phyloP scores from a whole-genome alignment of 2,113 vertebrate genomes.

The Ctenodactylus gundi region DNA sequence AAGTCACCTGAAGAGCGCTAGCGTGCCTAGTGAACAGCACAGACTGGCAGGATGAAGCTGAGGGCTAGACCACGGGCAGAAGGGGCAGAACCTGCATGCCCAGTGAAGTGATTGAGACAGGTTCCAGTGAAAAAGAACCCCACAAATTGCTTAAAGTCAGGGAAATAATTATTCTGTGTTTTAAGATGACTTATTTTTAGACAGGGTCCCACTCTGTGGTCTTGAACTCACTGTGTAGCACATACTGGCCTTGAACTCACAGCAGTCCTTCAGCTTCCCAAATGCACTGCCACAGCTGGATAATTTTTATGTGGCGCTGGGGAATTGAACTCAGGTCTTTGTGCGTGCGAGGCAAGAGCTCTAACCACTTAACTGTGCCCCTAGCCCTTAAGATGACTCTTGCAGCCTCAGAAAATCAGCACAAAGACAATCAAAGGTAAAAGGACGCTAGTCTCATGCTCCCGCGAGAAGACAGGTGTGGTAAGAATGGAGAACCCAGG shows the following conservation, averaged over 20 bases:
- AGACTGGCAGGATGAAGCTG: accelerated
- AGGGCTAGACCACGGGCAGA: accelerated
- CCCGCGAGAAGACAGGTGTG: background rate
- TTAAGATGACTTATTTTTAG: background rate
- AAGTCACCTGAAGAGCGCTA: background rate
- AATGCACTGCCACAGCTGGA: too few species aligned
- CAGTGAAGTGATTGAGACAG: background rate
- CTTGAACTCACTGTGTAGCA: too few species aligned
- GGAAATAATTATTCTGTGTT: background rate
- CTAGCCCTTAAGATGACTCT: too few species aligned
- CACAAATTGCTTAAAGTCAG: background rate
- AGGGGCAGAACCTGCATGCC: background rate
- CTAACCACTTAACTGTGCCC: too few species aligned
- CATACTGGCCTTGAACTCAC: too few species aligned
- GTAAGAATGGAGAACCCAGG: background rate
- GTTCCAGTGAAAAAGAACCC: background rate
- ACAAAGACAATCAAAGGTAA: too few species aligned
- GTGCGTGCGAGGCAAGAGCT: too few species aligned
- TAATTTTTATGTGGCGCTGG: too few species aligned
- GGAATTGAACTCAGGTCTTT: too few species aligned
- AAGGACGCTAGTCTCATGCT: background rate
- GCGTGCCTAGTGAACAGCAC: background rate
- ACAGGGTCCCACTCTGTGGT: too few species aligned
- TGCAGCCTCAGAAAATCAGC: background rate
- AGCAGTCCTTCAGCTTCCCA: too few species aligned